phyloP scores from a whole-genome alignment of 2,113 vertebrate genomes.

The Callochromis pleurospilus region DNA sequence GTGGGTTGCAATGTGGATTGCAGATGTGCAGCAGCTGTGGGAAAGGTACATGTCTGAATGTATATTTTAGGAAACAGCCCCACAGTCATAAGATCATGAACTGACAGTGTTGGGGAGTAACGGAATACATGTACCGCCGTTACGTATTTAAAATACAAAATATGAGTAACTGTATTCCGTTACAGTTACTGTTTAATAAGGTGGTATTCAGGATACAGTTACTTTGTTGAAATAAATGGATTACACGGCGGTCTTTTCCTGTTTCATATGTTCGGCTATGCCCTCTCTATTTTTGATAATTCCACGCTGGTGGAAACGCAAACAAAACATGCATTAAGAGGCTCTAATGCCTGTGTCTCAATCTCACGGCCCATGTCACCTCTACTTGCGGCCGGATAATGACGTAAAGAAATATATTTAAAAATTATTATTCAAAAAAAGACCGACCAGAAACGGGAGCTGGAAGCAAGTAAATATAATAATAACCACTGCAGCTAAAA shows the following conservation, averaged over 20 bases:
- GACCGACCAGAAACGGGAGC: background rate
- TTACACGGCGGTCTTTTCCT: background rate
- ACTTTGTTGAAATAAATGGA: background rate
- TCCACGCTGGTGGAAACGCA: background rate
- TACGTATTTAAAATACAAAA: background rate
- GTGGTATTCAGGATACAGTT: background rate
- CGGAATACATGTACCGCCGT: rapidly evolving
- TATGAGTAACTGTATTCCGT: background rate
- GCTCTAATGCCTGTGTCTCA: background rate
- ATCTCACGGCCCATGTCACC: background rate
- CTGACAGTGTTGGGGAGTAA: background rate
- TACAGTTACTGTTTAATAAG: background rate
- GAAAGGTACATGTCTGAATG: background rate
- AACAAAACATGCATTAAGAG: background rate
- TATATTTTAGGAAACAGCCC: background rate
- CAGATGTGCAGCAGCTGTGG: background rate
- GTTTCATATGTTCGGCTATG: background rate
- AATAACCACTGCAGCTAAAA: too few relatives aligned
- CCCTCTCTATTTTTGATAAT: background rate
- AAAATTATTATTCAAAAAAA: too few relatives aligned
- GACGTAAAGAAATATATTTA: background rate
- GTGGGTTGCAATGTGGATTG: background rate
- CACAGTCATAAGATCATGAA: background rate
- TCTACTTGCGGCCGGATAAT: background rate
- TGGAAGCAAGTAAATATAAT: too few relatives aligned